Base-by-base conservation (phyloP, 1,140 invertebrate species). In the Ruditapes philippinarum region DNA sequence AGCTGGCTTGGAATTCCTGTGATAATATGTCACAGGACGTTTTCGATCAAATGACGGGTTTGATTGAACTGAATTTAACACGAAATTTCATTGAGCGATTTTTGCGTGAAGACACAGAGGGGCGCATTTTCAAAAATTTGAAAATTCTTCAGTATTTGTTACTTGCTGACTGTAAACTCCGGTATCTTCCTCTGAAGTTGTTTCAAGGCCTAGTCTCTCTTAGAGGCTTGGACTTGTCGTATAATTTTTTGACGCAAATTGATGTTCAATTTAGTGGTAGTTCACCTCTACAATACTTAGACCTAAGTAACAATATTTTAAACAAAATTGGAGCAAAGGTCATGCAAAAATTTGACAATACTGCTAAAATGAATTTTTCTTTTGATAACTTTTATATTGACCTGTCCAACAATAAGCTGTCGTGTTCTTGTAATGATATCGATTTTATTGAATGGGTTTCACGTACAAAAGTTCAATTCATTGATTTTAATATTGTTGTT, bases 361-460 rank as follows among this genome's bases (percentile, higher is more conserved):
- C 5, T 17, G 1, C 17, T 36, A 38, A 49, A 49, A 7, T 33
- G 17, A 12, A 79, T 7, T 1, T 17, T 33, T 7, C n/a, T 5
- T 62, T 62, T 14, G 25, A 62, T 28, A 62, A 5, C 5, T 62
- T 28, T 19, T 79, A 54, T 28, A 19, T 85, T 57, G 82, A 73
- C n/a, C 42, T 85, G 17, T 38, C 57, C 17, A 36, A 74, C 33
- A 85, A 85, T 51, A 73, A 9, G 33, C 49, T 85, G 14, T 73
- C 65, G 5, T 85, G 82, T 45, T 40, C 65, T 0, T 85, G 82
- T 38, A 57, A 85, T 38, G 40, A 73, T 38, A 54, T 38, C 5
- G 28, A 49, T 3, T 85, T 85, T 36, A 40, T 85, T 1, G 70
- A 0, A 28, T 85, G 82, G 82, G 31, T 85, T 28, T 73, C 40